Evolutionary conservation across 2,113 vertebrate species (phyloP).

Genomic region (Mungos mungo): DNA sequence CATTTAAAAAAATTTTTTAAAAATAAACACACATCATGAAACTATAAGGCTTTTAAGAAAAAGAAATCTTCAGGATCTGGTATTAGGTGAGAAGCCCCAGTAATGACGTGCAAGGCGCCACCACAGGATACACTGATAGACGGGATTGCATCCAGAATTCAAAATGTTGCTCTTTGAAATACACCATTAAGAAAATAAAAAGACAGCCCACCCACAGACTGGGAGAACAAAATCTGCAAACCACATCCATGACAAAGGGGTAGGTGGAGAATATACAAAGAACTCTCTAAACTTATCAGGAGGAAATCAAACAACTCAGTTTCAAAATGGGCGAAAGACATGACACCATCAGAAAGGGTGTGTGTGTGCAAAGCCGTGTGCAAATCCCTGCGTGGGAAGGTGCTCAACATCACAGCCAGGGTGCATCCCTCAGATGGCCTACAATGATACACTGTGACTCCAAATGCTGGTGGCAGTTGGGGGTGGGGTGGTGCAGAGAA

Average conservation of each 20-base stretch:
- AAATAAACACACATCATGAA: too few species aligned
- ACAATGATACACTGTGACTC: accelerated
- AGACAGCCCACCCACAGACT: neutral
- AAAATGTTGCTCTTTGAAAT: too few species aligned
- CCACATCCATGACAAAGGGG: neutral
- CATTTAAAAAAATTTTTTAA: too few species aligned
- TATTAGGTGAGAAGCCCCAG: neutral
- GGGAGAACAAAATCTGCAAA: neutral
- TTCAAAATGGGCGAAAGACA: neutral
- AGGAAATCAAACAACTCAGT: neutral
- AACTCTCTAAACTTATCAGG: neutral
- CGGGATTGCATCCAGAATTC: too few species aligned
- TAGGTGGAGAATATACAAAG: neutral
- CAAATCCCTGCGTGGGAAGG: accelerated
- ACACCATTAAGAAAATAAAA: too few species aligned
- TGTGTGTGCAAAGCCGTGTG: accelerated
- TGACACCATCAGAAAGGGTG: accelerated
- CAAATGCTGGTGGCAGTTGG: accelerated
- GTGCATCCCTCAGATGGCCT: accelerated
- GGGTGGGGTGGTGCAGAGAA: neutral
- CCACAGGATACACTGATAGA: too few species aligned
- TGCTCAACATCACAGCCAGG: neutral
- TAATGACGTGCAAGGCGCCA: neutral
- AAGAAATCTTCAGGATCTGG: neutral
- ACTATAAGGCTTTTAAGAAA: neutral